phyloP scores from a whole-genome alignment of 1,140 invertebrate genomes.

The Drosophila mauritiana region DNA sequence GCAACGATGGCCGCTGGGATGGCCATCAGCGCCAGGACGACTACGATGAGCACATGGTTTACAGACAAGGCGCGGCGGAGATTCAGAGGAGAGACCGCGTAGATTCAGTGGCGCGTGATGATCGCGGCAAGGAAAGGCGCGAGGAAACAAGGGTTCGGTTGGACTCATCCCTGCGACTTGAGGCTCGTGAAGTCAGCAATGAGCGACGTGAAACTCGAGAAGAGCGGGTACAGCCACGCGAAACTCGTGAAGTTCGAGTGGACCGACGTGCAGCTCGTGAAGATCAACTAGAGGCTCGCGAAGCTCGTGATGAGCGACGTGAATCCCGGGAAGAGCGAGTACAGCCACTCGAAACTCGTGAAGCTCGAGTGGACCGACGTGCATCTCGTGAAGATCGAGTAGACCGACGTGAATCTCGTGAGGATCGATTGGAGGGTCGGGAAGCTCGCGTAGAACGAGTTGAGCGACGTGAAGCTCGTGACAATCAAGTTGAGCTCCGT shows the following conservation, averaged over 20 bases:
- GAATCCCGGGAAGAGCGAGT: too few species aligned
- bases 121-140: conserved; percentile 12
- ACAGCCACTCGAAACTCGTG: not conserved
- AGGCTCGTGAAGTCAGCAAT: conserved; percentile 1
- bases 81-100: not conserved
- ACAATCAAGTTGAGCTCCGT: too few species aligned
- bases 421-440: not conserved
- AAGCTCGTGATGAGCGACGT: not conserved
- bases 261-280: not conserved
- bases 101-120: conserved; percentile 19
- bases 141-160: conserved; percentile 13
- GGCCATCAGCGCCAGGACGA: conserved; percentile 31
- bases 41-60: conserved; percentile 69
- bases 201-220: not conserved
- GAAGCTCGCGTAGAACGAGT: not conserved
- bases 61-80: conserved; percentile 51
- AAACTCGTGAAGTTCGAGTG: conserved; percentile 2
- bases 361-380: conserved; percentile 2
- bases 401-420: not conserved
- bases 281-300: not conserved
- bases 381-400: not conserved
- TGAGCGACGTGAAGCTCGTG: too few species aligned
- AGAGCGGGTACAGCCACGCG: not conserved
- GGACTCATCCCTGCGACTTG: not conserved
- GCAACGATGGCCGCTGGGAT: conserved; percentile 28